A percentile compares a stretch with the other conserved stretches of the same genome.
phyloP scores from a whole-genome alignment of 2,797 vertebrate species.

The Adrianichthys oophorus region DNA sequence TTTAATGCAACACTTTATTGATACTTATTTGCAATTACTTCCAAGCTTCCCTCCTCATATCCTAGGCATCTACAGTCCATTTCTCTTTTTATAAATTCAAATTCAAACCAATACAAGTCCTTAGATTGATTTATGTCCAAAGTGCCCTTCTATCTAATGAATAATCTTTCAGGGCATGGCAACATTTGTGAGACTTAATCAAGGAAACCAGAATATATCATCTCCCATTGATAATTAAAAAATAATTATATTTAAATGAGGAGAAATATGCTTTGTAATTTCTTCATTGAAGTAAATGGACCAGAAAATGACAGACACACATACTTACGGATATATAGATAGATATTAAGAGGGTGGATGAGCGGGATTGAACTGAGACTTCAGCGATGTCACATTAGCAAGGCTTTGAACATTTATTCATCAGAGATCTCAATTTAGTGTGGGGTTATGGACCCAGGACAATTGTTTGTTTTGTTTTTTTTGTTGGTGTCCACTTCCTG shows the following conservation, averaged over 20 bases:
- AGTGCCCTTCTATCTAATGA: slow-evolving; percentile 4
- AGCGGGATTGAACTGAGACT: slow-evolving; percentile 8
- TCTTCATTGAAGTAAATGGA: slow-evolving; percentile 19
- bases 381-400: slow-evolving; percentile 1
- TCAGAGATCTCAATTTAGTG: slow-evolving; percentile 3
- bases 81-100: not conserved
- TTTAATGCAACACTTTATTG: slow-evolving; percentile 12
- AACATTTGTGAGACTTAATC: slow-evolving; percentile 32
- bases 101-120: slow-evolving; percentile 2
- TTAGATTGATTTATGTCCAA: slow-evolving; percentile 12
- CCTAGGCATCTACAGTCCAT: not conserved
- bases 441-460: too few relatives aligned
- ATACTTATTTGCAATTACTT: slow-evolving; percentile 24
- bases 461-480: too few relatives aligned
- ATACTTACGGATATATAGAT: slow-evolving; percentile 12
- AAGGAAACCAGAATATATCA: slow-evolving; percentile 29
- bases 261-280: slow-evolving; percentile 10
- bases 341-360: not conserved
- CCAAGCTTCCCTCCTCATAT: not conserved
- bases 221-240: slow-evolving; percentile 13
- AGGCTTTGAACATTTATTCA: slow-evolving; percentile 10
- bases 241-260: slow-evolving; percentile 30
- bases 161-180: slow-evolving; percentile 9
- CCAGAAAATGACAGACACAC: slow-evolving; percentile 14
- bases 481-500: too few relatives aligned